phyloP scores from a whole-genome alignment of 2,113 vertebrate genomes.

The Pachycephala philippinensis region DNA sequence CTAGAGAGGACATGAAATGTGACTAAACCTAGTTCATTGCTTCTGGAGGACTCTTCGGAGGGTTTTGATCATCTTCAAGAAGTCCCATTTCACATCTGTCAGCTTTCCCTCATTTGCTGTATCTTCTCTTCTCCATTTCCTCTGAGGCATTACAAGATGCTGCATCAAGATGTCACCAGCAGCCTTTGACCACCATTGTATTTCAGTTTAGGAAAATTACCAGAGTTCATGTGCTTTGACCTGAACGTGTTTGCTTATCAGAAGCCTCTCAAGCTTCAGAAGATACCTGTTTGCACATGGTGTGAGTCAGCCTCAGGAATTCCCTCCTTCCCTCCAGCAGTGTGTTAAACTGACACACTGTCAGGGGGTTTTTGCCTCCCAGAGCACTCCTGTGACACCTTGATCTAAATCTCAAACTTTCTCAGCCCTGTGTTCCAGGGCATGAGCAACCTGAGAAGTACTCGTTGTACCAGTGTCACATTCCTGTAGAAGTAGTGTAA shows the following conservation, averaged over 20 bases:
- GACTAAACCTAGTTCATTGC: neutral
- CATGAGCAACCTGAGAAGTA: neutral
- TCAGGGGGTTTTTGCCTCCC: neutral
- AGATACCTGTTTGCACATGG: neutral
- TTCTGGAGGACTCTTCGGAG: neutral
- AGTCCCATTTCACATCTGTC: neutral
- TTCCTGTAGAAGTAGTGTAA: neutral
- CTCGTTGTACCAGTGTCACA: neutral
- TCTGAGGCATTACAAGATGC: neutral
- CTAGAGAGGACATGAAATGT: neutral
- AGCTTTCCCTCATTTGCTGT: neutral
- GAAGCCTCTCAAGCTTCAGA: neutral
- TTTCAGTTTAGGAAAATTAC: neutral
- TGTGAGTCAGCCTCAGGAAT: constrained; percentile 23
- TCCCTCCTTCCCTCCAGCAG: neutral
- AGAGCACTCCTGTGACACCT: neutral
- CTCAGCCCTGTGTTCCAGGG: neutral
- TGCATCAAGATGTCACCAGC: neutral
- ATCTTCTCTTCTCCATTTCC: neutral
- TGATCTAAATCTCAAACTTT: neutral
- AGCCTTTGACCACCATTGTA: neutral
- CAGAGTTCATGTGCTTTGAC: neutral
- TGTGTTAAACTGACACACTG: neutral
- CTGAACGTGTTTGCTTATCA: neutral
- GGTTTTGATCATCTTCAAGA: neutral